A percentile compares a stretch with the other conserved stretches of the same genome.
Evolutionary conservation across 2,797 vertebrate genomes (phyloP).

Genomic region (Thalassophryne amazonica): DNA sequence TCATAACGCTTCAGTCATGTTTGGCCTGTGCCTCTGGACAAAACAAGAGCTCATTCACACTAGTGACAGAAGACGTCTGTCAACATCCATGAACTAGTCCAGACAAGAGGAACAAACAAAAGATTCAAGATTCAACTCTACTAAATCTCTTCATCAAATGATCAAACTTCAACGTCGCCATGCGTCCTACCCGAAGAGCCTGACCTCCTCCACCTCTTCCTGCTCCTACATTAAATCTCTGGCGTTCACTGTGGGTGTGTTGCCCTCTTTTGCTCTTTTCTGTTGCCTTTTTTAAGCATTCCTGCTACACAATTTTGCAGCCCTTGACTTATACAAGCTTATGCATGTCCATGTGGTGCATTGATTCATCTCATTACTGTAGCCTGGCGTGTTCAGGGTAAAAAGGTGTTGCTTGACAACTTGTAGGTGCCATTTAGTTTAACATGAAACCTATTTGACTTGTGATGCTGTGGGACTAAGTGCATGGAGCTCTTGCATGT

Average conservation of each 20-base stretch:
- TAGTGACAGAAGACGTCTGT: no score
- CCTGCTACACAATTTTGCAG: constrained; percentile 28
- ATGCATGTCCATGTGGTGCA: constrained; percentile 64
- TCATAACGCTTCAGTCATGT: no score
- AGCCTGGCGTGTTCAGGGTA: constrained; percentile 17
- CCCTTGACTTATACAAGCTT: constrained; percentile 32
- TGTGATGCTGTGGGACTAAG: constrained; percentile 43
- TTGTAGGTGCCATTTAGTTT: background rate
- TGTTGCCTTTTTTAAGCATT: constrained; percentile 4
- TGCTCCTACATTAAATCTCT: constrained; percentile 24
- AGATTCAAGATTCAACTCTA: no score
- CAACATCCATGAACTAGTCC: no score
- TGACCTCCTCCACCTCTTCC: background rate
- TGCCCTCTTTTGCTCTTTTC: constrained; percentile 22
- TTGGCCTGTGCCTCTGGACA: no score
- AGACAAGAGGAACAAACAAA: no score
- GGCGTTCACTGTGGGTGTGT: constrained; percentile 53
- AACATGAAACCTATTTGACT: constrained; percentile 1
- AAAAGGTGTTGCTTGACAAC: constrained; percentile 38
- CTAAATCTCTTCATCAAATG: constrained; percentile 5
- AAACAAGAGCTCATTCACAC: no score
- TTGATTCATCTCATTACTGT: constrained; percentile 40
- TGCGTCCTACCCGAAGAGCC: constrained; percentile 2
- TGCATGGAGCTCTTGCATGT: constrained; percentile 79
- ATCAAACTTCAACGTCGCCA: background rate